A percentile compares a stretch with the other conserved stretches of the same genome.
phyloP scores from a whole-genome alignment of 2,888 invertebrate genomes.

The Molanna angustata region DNA sequence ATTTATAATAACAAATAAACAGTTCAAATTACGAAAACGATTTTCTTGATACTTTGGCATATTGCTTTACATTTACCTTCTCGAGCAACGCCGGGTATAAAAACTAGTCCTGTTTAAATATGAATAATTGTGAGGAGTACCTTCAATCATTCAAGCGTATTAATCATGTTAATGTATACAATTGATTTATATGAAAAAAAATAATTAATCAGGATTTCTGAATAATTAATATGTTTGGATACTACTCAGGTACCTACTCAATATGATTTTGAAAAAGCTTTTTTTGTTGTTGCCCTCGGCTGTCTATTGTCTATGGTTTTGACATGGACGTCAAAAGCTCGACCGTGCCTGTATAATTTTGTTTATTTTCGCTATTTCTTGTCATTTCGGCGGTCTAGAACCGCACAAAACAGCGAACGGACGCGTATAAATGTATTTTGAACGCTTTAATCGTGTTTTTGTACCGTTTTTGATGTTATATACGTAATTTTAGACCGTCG shows the following conservation, averaged over 20 bases:
- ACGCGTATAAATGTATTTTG: not conserved
- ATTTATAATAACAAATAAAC: too few relatives aligned
- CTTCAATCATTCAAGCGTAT: too few relatives aligned
- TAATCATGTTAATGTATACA: too few relatives aligned
- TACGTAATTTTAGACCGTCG: not conserved
- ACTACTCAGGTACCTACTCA: not conserved
- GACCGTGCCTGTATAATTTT: constrained; percentile 13
- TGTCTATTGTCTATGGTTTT: constrained; percentile 13
- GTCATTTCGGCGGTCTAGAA: not conserved
- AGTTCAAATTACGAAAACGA: too few relatives aligned
- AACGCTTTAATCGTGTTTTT: not conserved
- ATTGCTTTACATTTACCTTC: too few relatives aligned
- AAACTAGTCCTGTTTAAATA: too few relatives aligned
- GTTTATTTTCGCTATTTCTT: constrained; percentile 14
- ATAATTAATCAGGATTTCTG: too few relatives aligned
- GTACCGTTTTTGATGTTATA: not conserved
- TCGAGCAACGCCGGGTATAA: too few relatives aligned
- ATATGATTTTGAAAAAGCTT: not conserved
- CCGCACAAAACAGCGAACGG: not conserved
- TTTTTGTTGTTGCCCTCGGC: not conserved
- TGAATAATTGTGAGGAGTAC: too few relatives aligned
- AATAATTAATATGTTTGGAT: too few relatives aligned
- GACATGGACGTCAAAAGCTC: constrained; percentile 22
- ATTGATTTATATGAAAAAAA: too few relatives aligned
- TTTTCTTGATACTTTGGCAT: too few relatives aligned